phyloP scores from a whole-genome alignment of 2,113 vertebrate species.

The Collichthys lucidus region DNA sequence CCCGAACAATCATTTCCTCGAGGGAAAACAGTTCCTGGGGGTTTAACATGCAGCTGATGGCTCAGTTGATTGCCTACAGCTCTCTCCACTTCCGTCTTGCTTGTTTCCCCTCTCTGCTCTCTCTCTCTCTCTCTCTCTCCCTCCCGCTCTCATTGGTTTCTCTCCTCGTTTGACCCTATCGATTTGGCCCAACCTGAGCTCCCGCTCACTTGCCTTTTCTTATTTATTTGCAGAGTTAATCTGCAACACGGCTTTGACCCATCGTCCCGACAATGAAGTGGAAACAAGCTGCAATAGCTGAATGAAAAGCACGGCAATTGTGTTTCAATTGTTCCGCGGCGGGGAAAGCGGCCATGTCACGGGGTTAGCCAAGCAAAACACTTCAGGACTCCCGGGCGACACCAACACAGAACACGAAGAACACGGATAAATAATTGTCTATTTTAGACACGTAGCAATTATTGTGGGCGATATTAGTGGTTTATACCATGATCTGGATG shows the following conservation, averaged over 20 bases:
- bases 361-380: constrained; percentile 40
- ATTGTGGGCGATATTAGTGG: too few relatives aligned
- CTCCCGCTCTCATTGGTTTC: constrained; percentile 33
- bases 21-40: constrained; percentile 54
- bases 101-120: constrained; percentile 32
- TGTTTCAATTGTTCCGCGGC: constrained; percentile 49
- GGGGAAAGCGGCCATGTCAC: constrained; percentile 39
- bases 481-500: too few relatives aligned
- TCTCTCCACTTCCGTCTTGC: constrained; percentile 49
- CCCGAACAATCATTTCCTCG: constrained; percentile 67
- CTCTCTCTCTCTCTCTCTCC: constrained; percentile 20
- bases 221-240: constrained; percentile 77
- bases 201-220: constrained; percentile 41
- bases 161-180: constrained; percentile 69
- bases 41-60: constrained; percentile 68
- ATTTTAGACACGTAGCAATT: background rate
- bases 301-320: constrained; percentile 64
- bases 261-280: constrained; percentile 64
- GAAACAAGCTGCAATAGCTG: constrained; percentile 58
- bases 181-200: constrained; percentile 62
- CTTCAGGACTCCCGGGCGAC: background rate
- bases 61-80: constrained; percentile 72
- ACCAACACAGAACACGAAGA: background rate
- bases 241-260: constrained; percentile 66
- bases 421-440: background rate